These are phyloP conservation scores for Andrena minutula DNA, from an alignment of 2,888 invertebrate genomes.

Conservation along the genomic window DNA sequence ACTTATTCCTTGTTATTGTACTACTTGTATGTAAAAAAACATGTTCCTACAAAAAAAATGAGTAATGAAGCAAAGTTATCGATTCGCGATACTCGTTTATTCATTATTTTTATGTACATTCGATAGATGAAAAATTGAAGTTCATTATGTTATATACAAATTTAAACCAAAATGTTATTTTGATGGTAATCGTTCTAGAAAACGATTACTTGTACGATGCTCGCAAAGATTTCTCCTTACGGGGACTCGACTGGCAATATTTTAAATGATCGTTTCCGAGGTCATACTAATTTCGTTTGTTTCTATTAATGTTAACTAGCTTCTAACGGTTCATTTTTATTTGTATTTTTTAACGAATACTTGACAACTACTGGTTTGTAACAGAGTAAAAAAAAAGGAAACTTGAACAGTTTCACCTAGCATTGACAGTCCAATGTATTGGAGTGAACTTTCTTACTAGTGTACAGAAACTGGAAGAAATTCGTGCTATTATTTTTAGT, in stretches of 20 bases:
- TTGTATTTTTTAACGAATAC: not conserved
- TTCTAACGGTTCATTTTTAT: not conserved
- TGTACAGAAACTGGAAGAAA: constrained; percentile 8
- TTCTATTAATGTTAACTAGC: constrained; percentile 3
- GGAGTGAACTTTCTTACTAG: not conserved
- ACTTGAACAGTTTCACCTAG: constrained; percentile 42
- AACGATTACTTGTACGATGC: not conserved
- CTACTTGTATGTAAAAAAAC: constrained; percentile 17
- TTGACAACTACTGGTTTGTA: constrained; percentile 11
- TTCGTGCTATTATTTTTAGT: constrained; percentile 23
- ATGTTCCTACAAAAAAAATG: constrained; percentile 6
- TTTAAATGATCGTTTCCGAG: constrained; percentile 1
- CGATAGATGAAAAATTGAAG: constrained; percentile 12
- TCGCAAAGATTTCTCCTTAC: not conserved
- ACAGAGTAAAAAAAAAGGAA: not conserved
- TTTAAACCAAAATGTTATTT: not conserved
- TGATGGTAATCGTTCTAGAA: not conserved
- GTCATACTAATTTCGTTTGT: not conserved
- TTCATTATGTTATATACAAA: constrained; percentile 14
- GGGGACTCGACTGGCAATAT: not conserved
- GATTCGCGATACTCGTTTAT: constrained; percentile 14
- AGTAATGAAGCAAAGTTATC: constrained; percentile 1
- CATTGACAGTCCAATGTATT: constrained; percentile 32
- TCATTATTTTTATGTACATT: constrained; percentile 10
- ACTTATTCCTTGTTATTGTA: constrained; percentile 14